A percentile compares a stretch with the other conserved stretches of the same genome.
These are phyloP conservation scores for Amphiura filiformis DNA, from an alignment of 35 echinoderm and acorn worm species.

Conservation along the genomic window DNA sequence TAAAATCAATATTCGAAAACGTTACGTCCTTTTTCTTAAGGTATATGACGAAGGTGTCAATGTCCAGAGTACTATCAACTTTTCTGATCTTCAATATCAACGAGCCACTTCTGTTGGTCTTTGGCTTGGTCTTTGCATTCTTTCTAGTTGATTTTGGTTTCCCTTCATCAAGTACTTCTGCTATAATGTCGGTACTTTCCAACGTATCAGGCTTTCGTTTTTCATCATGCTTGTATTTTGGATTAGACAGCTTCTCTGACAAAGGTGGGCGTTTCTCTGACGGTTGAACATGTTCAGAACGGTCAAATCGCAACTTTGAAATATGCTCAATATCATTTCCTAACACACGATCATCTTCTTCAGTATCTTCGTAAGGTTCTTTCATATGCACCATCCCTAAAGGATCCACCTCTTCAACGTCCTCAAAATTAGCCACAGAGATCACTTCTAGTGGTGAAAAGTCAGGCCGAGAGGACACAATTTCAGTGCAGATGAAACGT, in stretches of 20 bases:
- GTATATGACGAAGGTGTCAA: neutral
- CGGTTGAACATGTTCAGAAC: neutral
- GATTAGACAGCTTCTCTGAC: neutral
- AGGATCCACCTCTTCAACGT: neutral
- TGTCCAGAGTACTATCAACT: neutral
- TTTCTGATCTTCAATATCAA: neutral
- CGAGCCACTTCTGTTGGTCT: neutral
- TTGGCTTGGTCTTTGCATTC: neutral
- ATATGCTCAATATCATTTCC: neutral
- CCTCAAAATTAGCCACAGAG: neutral
- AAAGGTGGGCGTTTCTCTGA: neutral
- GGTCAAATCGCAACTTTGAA: neutral
- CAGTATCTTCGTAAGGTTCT: neutral
- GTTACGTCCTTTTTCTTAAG: neutral
- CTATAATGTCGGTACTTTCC: neutral
- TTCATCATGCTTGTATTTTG: neutral
- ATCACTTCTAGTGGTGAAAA: neutral
- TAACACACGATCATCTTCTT: too few relatives aligned
- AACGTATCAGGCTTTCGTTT: neutral
- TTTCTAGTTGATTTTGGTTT: too few relatives aligned
- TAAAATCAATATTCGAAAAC: neutral
- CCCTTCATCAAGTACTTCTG: too few relatives aligned
- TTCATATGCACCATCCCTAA: neutral
- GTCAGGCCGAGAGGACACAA: neutral
- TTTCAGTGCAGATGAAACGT: neutral